Evolutionary conservation across 1,140 invertebrate genomes (phyloP), one percentile per base, ranked within the genome.

Genomic region (Drosophila orena): DNA sequence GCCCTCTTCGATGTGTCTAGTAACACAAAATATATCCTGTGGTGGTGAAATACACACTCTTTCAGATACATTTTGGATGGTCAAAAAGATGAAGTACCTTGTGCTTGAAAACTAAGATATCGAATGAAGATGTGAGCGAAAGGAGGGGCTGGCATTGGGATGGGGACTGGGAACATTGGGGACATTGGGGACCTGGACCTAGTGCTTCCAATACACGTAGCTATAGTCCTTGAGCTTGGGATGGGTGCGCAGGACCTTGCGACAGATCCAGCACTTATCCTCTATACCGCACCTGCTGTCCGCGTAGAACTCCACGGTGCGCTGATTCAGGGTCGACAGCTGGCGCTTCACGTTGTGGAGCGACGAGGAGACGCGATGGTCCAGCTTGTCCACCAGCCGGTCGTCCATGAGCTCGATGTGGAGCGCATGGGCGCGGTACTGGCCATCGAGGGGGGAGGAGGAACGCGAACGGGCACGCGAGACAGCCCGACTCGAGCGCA

Each of bases 221-320:
- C 70, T 85, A 65, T 91, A 91, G 53, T 91, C 90, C 73, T 91
- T 90, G 53, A 91, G 73, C 56, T 90, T 90, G 62, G 90, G 90
- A 85, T 91, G 90, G 72, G 83, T 81, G 54, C 90, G 90, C 80
- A 85, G 50, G 5, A 91, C 90, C 42, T 91, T 91, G 70, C 90
- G 90, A 70, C 90, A 91, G n/a, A 91, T 84, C 90, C 90, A 91
- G 76, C 90, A 91, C 81, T 91, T 91, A 90, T 91, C 81, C 75
- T 88, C 71, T 58, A 91, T 85, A 78, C 83, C 91, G 50, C 91
- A 92, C 91, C 91, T 92, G 80, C 91, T 92, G 65, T 92, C 91
- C 60, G 88, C 79, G 79, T 92, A 92, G 72, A 91, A 90, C 53
- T 92, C 91, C 7, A 84, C 88, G 3, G 91, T 91, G 34, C 75